A percentile compares a stretch with the other conserved stretches of the same genome.
These are phyloP conservation scores for Liparis tanakae DNA, from an alignment of 2,797 vertebrate species.

Conservation along the genomic window DNA sequence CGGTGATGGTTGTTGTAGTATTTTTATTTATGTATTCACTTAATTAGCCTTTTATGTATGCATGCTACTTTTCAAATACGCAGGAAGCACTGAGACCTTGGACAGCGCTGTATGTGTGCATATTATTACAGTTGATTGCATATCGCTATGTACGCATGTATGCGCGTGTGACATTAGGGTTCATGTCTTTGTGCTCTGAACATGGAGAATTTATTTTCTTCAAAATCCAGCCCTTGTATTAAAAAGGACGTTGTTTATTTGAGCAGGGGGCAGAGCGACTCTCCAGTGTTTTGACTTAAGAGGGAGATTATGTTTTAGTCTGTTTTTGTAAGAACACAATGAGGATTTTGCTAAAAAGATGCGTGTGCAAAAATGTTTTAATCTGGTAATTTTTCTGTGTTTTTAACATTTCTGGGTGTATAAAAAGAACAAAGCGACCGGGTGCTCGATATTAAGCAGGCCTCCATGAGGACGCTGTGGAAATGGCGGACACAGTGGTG, in stretches of 20 bases:
- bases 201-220: slow-evolving; percentile 42
- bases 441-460: neutral
- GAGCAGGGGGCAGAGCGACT: slow-evolving; percentile 41
- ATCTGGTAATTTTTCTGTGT: neutral
- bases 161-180: slow-evolving; percentile 21
- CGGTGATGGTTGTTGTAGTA: slow-evolving; percentile 2
- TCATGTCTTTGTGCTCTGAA: slow-evolving; percentile 29
- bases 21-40: neutral
- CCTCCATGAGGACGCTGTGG: neutral
- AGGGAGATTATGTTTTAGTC: too few species aligned
- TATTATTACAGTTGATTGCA: slow-evolving; percentile 1
- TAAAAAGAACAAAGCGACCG: neutral
- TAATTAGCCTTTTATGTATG: slow-evolving; percentile 5
- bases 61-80: neutral
- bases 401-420: neutral
- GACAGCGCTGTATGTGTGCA: neutral
- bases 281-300: slow-evolving; percentile 43
- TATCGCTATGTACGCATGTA: slow-evolving; percentile 7
- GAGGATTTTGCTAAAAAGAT: neutral
- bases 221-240: slow-evolving; percentile 58
- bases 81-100: neutral
- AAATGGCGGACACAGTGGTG: neutral
- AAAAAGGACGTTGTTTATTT: slow-evolving; percentile 64
- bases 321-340: slow-evolving; percentile 2
- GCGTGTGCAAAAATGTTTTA: too few species aligned